phyloP scores from a whole-genome alignment of 1,140 invertebrate species.

The Heliconius eleuchia region DNA sequence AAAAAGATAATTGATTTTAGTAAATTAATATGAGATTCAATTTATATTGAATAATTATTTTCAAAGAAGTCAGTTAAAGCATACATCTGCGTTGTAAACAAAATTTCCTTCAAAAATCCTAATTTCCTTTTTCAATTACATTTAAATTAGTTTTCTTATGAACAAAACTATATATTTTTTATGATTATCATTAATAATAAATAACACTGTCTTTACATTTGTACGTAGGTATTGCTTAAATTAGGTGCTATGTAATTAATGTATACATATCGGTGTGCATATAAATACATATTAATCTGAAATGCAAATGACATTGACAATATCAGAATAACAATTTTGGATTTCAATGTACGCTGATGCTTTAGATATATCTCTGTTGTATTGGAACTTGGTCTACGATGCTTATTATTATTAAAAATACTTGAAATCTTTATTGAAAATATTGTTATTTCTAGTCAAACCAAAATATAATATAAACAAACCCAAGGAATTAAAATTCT shows the following conservation, averaged over 20 bases:
- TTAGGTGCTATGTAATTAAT: constrained; percentile 76
- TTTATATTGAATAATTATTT: background rate
- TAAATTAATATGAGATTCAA: background rate
- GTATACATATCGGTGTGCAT: constrained; percentile 71
- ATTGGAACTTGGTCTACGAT: constrained; percentile 4
- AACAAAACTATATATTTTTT: constrained; percentile 16
- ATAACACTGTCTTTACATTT: constrained; percentile 19
- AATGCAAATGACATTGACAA: constrained; percentile 77
- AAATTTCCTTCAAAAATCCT: background rate
- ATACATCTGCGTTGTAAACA: background rate
- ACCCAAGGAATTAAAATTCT: too few relatives aligned
- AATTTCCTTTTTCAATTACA: background rate
- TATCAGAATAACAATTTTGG: constrained; percentile 57
- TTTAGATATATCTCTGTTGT: constrained; percentile 26
- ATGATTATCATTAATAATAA: constrained; percentile 4
- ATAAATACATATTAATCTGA: constrained; percentile 58
- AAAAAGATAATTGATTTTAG: background rate
- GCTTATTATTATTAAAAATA: background rate
- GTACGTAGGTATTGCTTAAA: constrained; percentile 68
- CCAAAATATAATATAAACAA: too few relatives aligned
- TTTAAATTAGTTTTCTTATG: background rate
- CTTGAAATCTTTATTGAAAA: too few relatives aligned
- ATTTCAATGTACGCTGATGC: constrained; percentile 35
- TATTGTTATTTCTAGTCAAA: too few relatives aligned
- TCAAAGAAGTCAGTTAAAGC: background rate